Conservation (phyloP, 2,888 invertebrate genomes). For the Agrilus mali region DNA sequence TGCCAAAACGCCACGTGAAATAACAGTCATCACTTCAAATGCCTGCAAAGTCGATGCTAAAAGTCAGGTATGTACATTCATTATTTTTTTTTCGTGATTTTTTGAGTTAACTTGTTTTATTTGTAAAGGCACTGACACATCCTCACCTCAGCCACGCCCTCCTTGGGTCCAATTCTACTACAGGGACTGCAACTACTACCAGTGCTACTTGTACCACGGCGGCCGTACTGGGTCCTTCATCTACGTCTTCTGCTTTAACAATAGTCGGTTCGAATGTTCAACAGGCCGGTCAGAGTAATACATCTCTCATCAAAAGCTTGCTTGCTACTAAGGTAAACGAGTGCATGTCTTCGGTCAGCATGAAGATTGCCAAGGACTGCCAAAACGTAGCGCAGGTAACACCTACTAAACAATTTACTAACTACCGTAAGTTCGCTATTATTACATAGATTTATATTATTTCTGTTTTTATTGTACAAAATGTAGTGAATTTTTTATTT, state of each 20-base stretch:
- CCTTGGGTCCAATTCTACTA: slow-evolving; percentile 28
- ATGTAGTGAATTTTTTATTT: slow-evolving; percentile 3
- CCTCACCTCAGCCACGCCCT: slow-evolving; percentile 50
- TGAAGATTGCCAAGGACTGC: slow-evolving; percentile 38
- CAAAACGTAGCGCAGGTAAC: slow-evolving; percentile 40
- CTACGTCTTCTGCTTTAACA: slow-evolving; percentile 27
- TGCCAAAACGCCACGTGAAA: slow-evolving; percentile 35
- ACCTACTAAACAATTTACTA: slow-evolving; percentile 23
- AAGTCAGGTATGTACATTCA: slow-evolving; percentile 41
- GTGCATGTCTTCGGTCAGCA: slow-evolving; percentile 38
- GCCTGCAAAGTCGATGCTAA: slow-evolving; percentile 34
- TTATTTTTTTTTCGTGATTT: slow-evolving; percentile 9
- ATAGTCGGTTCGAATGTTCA: slow-evolving; percentile 31
- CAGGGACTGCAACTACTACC: slow-evolving; percentile 14
- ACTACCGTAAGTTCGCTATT: slow-evolving; percentile 14
- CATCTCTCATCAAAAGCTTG: slow-evolving; percentile 84
- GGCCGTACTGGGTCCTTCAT: slow-evolving; percentile 18
- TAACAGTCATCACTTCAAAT: slow-evolving; percentile 31
- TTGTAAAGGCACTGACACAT: slow-evolving; percentile 42
- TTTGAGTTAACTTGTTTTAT: slow-evolving; percentile 5
- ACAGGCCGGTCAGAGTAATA: slow-evolving; percentile 41
- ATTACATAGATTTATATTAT: slow-evolving; percentile 15
- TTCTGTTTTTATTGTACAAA: slow-evolving; percentile 3
- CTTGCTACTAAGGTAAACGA: slow-evolving; percentile 85
- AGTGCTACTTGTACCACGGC: slow-evolving; percentile 1